Percentiles rank a stretch among this genome's conserved stretches.
phyloP scores from a whole-genome alignment of 2,113 vertebrate genomes.

The human (Homo sapiens) region GRCh38 chr5:51544001-51544500 shows the following conservation, averaged over 20 bases:
- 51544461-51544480: not conserved
- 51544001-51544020: not conserved
- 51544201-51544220: not conserved
- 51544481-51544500: not conserved
- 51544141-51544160: not conserved
- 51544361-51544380: not conserved
- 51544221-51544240: not conserved
- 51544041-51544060: not conserved
- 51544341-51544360: not conserved
- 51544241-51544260: conserved; percentile 10
- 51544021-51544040: not conserved
- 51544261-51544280: not conserved
- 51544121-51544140: not conserved
- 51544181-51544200: not conserved
- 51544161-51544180: not conserved
- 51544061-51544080: not conserved
- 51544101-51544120: not conserved
- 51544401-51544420: not conserved
- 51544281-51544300: not conserved
- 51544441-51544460: not conserved
- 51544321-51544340: not conserved
- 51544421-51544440: not conserved
- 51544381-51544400: not conserved
- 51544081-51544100: not conserved
- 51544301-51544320: not conserved